Conservation (phyloP, 2,113 vertebrate genomes). For the Dicerorhinus sumatrensis region DNA sequence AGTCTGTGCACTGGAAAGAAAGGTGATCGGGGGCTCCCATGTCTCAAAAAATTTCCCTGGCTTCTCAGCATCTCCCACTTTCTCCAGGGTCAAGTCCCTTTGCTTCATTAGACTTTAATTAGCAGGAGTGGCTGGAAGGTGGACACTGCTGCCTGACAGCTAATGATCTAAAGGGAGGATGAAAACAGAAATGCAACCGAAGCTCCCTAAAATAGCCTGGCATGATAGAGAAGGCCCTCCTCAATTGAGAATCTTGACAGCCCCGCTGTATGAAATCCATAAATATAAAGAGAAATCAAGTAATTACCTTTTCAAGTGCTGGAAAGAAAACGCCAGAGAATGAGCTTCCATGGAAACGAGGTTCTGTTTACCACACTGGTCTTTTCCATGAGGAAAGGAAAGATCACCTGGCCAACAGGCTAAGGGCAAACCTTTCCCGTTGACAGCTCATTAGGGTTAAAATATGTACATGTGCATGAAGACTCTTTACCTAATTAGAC, state of each 20-base stretch:
- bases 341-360: constrained; percentile 60
- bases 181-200: background rate
- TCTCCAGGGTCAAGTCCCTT: background rate
- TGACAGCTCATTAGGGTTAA: constrained; percentile 56
- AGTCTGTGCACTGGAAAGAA: background rate
- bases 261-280: background rate
- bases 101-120: constrained; percentile 56
- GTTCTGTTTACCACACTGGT: constrained; percentile 51
- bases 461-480: constrained; percentile 7
- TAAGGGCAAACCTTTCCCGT: background rate
- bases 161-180: constrained; percentile 32
- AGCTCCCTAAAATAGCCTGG: constrained; percentile 37
- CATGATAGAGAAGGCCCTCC: background rate
- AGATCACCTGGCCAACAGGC: background rate
- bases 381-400: constrained; percentile 51
- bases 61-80: background rate
- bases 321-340: constrained; percentile 11
- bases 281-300: constrained; percentile 61
- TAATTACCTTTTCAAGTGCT: constrained; percentile 58
- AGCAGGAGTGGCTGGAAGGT: background rate
- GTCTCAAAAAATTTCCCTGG: background rate
- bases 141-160: background rate
- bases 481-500: constrained; percentile 55
- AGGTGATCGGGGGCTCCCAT: background rate
- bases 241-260: background rate